Conservation (phyloP, 2,113 vertebrate genomes). For the Damaliscus lunatus region DNA sequence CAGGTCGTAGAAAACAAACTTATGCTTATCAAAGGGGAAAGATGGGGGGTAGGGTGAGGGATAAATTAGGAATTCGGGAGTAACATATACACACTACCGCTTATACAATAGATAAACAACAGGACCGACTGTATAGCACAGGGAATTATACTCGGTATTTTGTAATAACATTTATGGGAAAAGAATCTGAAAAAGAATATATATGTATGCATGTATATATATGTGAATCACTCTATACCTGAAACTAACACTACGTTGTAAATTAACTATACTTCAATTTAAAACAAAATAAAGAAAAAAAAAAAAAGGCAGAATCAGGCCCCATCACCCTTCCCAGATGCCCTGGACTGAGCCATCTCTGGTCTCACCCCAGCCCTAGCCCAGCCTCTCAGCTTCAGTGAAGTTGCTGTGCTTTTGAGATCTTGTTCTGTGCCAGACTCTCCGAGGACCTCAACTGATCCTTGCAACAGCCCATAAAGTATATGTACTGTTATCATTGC, state of each 20-base stretch:
- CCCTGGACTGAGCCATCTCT: background rate
- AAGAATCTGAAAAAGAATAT: background rate
- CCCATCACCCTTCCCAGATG: background rate
- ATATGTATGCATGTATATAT: background rate
- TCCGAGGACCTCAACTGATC: background rate
- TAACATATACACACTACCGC: background rate
- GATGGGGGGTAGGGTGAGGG: background rate
- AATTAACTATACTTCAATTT: background rate
- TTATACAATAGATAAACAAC: background rate
- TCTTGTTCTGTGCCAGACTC: background rate
- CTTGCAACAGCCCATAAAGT: background rate
- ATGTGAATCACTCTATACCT: background rate
- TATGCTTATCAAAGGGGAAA: fast-evolving
- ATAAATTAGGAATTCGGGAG: background rate
- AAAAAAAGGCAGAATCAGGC: background rate
- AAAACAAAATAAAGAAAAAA: background rate
- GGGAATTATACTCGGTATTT: background rate
- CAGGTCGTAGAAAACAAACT: background rate
- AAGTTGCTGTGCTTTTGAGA: background rate
- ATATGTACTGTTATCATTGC: background rate
- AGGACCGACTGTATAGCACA: background rate
- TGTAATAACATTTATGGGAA: background rate
- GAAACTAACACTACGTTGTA: background rate
- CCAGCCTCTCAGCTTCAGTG: too few species aligned
- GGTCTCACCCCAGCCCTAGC: background rate